These are phyloP conservation scores for Perithous albicinctus DNA, from an alignment of 2,888 invertebrate species.

Conservation along the genomic window DNA sequence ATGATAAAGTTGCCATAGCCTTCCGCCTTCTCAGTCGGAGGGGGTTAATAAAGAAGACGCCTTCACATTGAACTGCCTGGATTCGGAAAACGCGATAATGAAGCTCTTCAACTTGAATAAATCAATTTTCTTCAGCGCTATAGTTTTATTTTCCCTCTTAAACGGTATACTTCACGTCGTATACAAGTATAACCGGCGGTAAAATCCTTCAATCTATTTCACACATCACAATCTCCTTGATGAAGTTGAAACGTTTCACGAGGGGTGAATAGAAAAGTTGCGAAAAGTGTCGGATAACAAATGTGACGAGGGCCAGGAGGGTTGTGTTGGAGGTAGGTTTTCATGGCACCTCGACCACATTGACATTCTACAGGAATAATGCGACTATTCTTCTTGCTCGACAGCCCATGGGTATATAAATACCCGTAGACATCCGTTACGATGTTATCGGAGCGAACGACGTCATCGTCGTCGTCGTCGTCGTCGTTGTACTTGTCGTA, in stretches of 20 bases:
- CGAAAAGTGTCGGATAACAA: slow-evolving; percentile 38
- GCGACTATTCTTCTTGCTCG: slow-evolving; percentile 49
- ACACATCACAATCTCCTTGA: neutral
- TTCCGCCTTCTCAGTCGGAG: neutral
- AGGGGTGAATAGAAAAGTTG: slow-evolving; percentile 32
- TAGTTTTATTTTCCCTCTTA: neutral
- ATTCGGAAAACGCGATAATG: slow-evolving; percentile 13
- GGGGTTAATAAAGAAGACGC: slow-evolving; percentile 2
- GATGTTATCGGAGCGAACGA: slow-evolving; percentile 68
- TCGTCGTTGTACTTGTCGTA: slow-evolving; percentile 29
- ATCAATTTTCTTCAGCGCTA: slow-evolving; percentile 10
- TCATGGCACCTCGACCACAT: slow-evolving; percentile 23
- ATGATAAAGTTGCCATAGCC: slow-evolving; percentile 15
- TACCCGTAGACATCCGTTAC: slow-evolving; percentile 66
- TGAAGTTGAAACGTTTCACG: slow-evolving; percentile 38
- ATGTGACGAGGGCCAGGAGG: slow-evolving; percentile 30
- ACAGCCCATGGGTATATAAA: slow-evolving; percentile 52
- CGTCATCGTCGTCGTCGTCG: slow-evolving; percentile 40
- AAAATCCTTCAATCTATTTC: slow-evolving; percentile 6
- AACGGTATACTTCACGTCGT: neutral
- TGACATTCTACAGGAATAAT: slow-evolving; percentile 50
- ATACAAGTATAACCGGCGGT: slow-evolving; percentile 1
- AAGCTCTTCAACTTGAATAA: slow-evolving; percentile 17
- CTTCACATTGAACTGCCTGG: neutral
- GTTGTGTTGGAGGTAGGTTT: neutral